phyloP scores from a whole-genome alignment of 2,797 vertebrate genomes.

The Phrynocephalus vlangalii region DNA sequence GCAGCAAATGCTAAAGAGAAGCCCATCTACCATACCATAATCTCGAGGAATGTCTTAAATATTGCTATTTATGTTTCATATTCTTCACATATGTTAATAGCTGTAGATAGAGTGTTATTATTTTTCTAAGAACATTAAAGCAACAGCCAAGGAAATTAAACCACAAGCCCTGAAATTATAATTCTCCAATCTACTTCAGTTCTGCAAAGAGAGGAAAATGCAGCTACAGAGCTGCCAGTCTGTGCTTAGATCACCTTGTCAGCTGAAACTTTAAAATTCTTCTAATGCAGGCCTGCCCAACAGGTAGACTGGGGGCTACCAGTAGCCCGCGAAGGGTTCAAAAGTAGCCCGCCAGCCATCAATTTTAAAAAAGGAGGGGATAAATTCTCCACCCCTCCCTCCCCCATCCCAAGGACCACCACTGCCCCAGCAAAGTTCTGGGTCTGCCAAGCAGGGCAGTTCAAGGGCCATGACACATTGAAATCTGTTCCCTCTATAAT shows the following conservation, averaged over 20 bases:
- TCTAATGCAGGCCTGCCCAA: slow-evolving; percentile 16
- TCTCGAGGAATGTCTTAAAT: neutral
- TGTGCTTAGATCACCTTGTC: slow-evolving; percentile 72
- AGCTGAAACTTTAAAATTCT: slow-evolving; percentile 65
- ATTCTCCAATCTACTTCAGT: slow-evolving; percentile 65
- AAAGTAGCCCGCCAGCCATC: no score
- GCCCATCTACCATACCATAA: neutral
- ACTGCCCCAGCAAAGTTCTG: no score
- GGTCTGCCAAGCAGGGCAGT: no score
- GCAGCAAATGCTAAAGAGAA: neutral
- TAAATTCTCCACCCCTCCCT: no score
- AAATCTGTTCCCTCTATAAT: no score
- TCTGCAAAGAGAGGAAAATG: slow-evolving; percentile 72
- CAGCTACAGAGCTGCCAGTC: slow-evolving; percentile 62
- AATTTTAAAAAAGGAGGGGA: no score
- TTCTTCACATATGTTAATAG: neutral
- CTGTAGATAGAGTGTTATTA: slow-evolving; percentile 20
- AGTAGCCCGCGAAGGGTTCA: no score
- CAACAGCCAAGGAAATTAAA: slow-evolving; percentile 70
- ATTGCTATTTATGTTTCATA: slow-evolving; percentile 5
- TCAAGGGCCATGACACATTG: no score
- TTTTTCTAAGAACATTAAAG: slow-evolving; percentile 67
- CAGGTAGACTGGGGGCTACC: no score
- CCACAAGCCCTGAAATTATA: slow-evolving; percentile 71
- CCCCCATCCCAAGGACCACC: no score